A percentile compares a stretch with the other conserved stretches of the same genome.
Evolutionary conservation across 2,888 invertebrate species (phyloP).

Genomic region (Carpatolechia fugitivella): DNA sequence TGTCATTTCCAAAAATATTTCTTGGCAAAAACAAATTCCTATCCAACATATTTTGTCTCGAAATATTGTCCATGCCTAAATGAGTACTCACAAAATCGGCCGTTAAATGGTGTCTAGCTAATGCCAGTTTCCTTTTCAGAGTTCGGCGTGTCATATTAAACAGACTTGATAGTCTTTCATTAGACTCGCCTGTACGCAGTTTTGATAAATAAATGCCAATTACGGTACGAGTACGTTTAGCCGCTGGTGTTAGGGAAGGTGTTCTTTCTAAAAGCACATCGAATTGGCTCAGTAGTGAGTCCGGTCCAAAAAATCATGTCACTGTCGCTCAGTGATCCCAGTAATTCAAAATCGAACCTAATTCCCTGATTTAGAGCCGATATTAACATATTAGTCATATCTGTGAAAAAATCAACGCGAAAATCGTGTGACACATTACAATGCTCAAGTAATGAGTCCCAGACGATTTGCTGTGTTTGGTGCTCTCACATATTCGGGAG

Average conservation of each 20-base stretch:
- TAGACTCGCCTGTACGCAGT: background rate
- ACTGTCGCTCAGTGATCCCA: background rate
- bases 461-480: too few species aligned
- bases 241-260: background rate
- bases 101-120: background rate
- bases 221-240: background rate
- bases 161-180: background rate
- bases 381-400: too few species aligned
- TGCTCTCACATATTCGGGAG: too few species aligned
- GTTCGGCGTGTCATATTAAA: background rate
- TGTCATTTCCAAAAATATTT: background rate
- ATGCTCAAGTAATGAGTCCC: too few species aligned
- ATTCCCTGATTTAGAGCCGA: too few species aligned
- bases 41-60: background rate
- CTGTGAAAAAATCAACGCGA: too few species aligned
- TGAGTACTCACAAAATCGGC: background rate
- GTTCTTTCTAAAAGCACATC: background rate
- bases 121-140: background rate
- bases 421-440: too few species aligned
- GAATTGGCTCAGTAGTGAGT: background rate
- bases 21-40: background rate
- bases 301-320: background rate
- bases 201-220: background rate
- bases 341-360: too few species aligned
- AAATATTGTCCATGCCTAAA: background rate